Conservation (phyloP, 2,888 invertebrate genomes). For the Uloborus plumipes region DNA sequence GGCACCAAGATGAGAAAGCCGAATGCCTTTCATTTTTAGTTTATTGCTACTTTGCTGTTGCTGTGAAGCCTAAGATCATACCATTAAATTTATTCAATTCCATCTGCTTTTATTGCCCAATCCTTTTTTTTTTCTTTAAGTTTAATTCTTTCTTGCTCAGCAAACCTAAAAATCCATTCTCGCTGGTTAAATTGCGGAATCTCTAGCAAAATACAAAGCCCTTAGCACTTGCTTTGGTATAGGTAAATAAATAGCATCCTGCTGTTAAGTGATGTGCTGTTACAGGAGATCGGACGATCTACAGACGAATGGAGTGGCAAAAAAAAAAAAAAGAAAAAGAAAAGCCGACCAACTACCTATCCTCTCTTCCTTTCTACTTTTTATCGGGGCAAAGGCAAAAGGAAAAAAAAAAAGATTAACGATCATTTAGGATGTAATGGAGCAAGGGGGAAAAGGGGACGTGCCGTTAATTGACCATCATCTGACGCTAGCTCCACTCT, state of each 20-base stretch:
- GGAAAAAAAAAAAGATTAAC: constrained; percentile 25
- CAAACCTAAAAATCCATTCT: too few species aligned
- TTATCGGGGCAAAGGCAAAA: neutral
- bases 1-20: too few species aligned
- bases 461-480: constrained; percentile 27
- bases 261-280: neutral
- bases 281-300: neutral
- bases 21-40: too few species aligned
- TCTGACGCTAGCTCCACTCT: neutral
- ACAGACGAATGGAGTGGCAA: constrained; percentile 3
- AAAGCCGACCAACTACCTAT: neutral
- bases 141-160: too few species aligned
- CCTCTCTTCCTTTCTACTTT: constrained; percentile 8
- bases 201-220: too few species aligned
- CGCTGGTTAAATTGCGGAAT: too few species aligned
- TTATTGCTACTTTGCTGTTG: too few species aligned
- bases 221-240: too few species aligned
- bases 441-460: constrained; percentile 7
- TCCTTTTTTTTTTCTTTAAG: too few species aligned
- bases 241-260: constrained; percentile 13
- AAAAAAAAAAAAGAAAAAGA: neutral
- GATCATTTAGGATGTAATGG: constrained; percentile 35
- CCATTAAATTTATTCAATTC: too few species aligned
- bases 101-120: too few species aligned
- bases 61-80: too few species aligned